These are phyloP conservation scores for Anhinga rufa DNA, from an alignment of 2,113 vertebrate species.

Conservation along the genomic window DNA sequence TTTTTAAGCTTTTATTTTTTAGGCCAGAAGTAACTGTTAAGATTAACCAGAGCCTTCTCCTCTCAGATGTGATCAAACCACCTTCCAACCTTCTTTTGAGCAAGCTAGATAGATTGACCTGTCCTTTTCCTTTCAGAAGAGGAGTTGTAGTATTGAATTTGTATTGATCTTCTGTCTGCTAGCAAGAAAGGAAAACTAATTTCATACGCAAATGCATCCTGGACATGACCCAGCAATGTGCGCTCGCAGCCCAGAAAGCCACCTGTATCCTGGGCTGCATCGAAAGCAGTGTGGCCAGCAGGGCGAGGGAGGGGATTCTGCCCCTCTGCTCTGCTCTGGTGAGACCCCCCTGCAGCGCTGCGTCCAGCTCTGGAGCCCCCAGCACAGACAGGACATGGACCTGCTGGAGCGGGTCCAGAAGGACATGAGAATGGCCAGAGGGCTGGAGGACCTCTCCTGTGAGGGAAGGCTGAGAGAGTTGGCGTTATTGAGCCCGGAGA, in stretches of 20 bases:
- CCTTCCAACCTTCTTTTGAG: neutral
- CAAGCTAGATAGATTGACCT: neutral
- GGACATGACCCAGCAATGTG: neutral
- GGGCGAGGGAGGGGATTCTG: neutral
- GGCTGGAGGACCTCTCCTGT: neutral
- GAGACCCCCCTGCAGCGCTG: fast-evolving
- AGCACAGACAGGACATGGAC: too few relatives aligned
- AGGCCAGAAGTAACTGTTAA: neutral
- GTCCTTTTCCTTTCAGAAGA: neutral
- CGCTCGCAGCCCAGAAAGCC: neutral
- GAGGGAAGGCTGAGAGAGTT: neutral
- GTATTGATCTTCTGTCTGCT: too few relatives aligned
- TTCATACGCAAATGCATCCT: neutral
- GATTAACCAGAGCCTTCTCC: neutral
- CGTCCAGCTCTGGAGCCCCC: neutral
- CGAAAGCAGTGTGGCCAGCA: neutral
- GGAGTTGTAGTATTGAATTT: neutral
- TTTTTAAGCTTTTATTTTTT: neutral
- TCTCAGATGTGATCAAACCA: neutral
- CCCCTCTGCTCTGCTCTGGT: neutral
- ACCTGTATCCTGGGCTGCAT: neutral
- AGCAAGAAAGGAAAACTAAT: neutral
- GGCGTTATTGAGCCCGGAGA: neutral
- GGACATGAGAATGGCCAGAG: neutral
- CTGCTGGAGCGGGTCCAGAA: neutral